phyloP scores from a whole-genome alignment of 2,113 vertebrate species.

The Ancistrus triradiatus region DNA sequence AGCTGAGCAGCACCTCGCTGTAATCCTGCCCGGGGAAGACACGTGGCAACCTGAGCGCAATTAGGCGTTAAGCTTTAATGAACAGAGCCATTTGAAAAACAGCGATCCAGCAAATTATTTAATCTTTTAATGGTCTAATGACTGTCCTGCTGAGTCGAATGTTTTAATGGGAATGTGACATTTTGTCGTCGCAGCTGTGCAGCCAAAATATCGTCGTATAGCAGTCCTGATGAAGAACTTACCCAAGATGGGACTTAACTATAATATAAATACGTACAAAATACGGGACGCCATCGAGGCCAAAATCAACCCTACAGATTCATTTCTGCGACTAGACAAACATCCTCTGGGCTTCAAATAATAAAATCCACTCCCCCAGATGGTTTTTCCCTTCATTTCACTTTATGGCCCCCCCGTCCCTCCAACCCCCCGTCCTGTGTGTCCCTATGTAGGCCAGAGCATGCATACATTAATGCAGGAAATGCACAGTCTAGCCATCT shows the following conservation, averaged over 20 bases:
- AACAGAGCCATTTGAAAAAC: conserved; percentile 61
- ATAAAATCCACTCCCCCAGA: neutral
- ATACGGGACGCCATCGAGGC: too few species aligned
- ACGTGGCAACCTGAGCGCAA: conserved; percentile 59
- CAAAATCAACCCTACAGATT: too few species aligned
- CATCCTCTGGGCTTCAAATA: neutral
- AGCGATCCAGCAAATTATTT: conserved; percentile 59
- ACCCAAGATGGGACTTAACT: too few species aligned
- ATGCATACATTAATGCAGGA: conserved; percentile 9
- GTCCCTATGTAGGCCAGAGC: neutral
- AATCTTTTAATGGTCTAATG: too few species aligned
- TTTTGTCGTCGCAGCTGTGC: too few species aligned
- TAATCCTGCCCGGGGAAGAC: conserved; percentile 46
- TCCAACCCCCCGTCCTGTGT: neutral
- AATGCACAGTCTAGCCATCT: neutral
- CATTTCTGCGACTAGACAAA: too few species aligned
- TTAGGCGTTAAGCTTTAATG: conserved; percentile 67
- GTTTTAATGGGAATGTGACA: too few species aligned
- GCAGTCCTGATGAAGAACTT: too few species aligned
- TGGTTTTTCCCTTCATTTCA: neutral
- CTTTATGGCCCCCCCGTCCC: neutral
- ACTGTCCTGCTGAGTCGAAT: too few species aligned
- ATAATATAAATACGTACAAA: too few species aligned
- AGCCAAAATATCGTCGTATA: too few species aligned
- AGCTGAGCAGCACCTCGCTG: conserved; percentile 45